Base-by-base conservation (phyloP, 1,140 invertebrate species). In the Ganaspis sp. region DNA sequence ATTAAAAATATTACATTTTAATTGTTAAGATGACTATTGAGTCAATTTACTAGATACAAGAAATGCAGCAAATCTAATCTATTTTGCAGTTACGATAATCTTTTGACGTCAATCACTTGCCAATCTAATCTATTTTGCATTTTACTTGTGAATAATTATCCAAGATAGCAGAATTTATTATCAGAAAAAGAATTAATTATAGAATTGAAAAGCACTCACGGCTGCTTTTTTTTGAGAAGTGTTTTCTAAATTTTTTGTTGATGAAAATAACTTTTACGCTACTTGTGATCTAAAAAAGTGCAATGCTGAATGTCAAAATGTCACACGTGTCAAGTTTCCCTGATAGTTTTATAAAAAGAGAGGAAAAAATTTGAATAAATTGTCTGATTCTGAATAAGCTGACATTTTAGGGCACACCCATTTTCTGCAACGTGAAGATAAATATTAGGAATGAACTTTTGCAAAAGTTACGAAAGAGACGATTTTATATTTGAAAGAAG, bases 391-490 rank as follows among this genome's bases (percentile, higher is more conserved):
- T 64, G 23, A 64, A 64, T 64, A 29, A 29, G 8, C 23, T 64
- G 15, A n/a, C 23, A 29, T 64, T n/a, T 64, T 26, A 15, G 4
- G 9, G 21, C 54, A 26, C 54, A 58, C 53, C 53, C 21, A 58
- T 23, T 58, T 58, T 58, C 49, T 54, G 6, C 11, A 26, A 1
- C 17, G 3, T 5, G 11, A 15, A 29, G 54, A 64, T 64, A 29
- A 64, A 64, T 64, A 64, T 64, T 64, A 29, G 54, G 12, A 15
- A 26, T 64, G 23, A 34, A 64, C 26, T 64, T 64, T 64, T 64
- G 12, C 58, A 15, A 64, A 64, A 26, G 23, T 64, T 64, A 34
- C 58, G 58, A 64, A 64, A 64, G 58, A 1, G 23, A 64, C 8
- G 21, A 23, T 26, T 26, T 23, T 26, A 4, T 0, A 23, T 58